phyloP scores from a whole-genome alignment of 2,888 invertebrate genomes.

The Gymnoscelis rufifasciata region DNA sequence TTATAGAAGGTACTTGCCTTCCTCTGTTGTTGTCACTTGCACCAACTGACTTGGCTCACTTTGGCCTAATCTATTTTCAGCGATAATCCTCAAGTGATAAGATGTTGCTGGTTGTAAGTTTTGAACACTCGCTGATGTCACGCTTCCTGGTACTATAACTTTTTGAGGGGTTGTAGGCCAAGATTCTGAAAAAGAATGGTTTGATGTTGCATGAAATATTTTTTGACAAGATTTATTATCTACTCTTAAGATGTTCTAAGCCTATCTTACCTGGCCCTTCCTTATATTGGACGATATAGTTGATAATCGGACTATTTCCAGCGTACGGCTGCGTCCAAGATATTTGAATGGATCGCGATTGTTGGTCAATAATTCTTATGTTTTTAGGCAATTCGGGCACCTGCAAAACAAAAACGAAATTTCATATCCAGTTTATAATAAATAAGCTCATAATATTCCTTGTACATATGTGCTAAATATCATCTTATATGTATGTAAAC shows the following conservation, averaged over 20 bases:
- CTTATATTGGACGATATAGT: constrained; percentile 94
- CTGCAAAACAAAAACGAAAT: constrained; percentile 57
- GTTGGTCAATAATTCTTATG: constrained; percentile 89
- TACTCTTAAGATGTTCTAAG: no score
- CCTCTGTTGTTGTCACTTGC: constrained; percentile 91
- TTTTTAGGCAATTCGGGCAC: constrained; percentile 94
- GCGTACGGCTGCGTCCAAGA: constrained; percentile 94
- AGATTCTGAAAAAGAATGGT: constrained; percentile 80
- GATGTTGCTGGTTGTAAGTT: constrained; percentile 91
- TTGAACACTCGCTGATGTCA: constrained; percentile 88
- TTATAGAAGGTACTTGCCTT: constrained; percentile 71
- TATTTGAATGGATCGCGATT: constrained; percentile 89
- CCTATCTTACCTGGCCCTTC: constrained; percentile 83
- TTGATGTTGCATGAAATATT: no score
- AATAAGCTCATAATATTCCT: no score
- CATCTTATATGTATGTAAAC: no score
- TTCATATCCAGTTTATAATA: no score
- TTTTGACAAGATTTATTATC: no score
- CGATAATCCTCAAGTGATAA: constrained; percentile 92
- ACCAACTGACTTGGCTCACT: constrained; percentile 92
- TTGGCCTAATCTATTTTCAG: constrained; percentile 92
- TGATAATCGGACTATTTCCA: constrained; percentile 92
- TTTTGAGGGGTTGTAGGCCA: constrained; percentile 91
- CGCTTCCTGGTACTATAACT: constrained; percentile 89
- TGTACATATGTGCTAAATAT: no score